These are phyloP conservation scores for Phyllopteryx taeniolatus DNA, from an alignment of 2,113 vertebrate species.

Conservation along the genomic window DNA sequence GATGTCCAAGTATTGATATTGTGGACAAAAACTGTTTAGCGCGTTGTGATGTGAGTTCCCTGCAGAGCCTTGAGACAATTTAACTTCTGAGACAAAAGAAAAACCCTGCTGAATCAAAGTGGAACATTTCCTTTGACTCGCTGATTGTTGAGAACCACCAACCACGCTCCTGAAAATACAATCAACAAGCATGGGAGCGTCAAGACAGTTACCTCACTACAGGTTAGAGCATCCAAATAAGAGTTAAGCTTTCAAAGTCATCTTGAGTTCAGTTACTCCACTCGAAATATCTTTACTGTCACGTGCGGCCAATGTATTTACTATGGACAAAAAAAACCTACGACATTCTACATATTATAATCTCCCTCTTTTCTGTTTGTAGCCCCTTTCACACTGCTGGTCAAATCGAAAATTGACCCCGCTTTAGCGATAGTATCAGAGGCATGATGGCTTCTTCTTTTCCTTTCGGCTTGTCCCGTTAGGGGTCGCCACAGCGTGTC, in stretches of 20 bases:
- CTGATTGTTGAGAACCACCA: constrained; percentile 9
- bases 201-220: not conserved
- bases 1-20: not conserved
- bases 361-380: not conserved
- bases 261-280: no score
- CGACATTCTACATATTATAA: constrained; percentile 10
- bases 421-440: no score
- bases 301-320: not conserved
- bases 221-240: constrained; percentile 3
- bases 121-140: constrained; percentile 18
- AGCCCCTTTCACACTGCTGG: no score
- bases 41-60: not conserved
- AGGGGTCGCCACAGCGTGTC: no score
- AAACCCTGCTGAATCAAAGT: constrained; percentile 21
- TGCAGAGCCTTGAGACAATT: constrained; percentile 21
- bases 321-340: not conserved
- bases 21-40: not conserved
- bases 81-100: constrained; percentile 8
- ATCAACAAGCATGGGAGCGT: not conserved
- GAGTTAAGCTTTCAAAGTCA: no score
- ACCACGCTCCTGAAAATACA: not conserved
- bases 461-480: no score
- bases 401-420: no score
- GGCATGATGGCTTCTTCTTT: no score
- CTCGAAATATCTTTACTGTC: no score